Evolutionary conservation across 1,140 invertebrate species (phyloP).

Genomic region (Bathynomus jamesi): DNA sequence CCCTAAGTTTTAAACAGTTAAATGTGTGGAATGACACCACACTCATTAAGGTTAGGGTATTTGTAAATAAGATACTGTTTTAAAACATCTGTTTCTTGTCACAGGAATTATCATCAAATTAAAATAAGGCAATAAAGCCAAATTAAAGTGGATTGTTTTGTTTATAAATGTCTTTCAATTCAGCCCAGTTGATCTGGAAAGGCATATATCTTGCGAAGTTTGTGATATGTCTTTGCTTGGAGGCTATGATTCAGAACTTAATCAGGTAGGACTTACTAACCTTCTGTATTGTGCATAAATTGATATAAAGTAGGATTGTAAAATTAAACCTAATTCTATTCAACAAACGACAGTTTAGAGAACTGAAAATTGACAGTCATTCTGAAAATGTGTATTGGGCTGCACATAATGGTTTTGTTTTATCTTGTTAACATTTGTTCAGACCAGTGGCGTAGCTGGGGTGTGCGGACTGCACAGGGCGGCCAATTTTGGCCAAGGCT

Average conservation of each 20-base stretch:
- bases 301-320: background rate
- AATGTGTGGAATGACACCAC: too few relatives aligned
- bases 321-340: slow-evolving; percentile 14
- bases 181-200: slow-evolving; percentile 36
- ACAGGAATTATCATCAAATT: too few relatives aligned
- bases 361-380: slow-evolving; percentile 11
- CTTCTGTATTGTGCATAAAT: background rate
- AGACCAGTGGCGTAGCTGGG: background rate
- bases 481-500: too few relatives aligned
- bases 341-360: background rate
- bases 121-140: too few relatives aligned
- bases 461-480: background rate
- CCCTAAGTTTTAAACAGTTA: too few relatives aligned
- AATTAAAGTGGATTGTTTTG: too few relatives aligned
- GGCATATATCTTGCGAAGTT: slow-evolving; percentile 86
- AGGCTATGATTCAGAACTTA: slow-evolving; percentile 80
- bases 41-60: too few relatives aligned
- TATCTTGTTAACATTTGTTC: background rate
- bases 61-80: too few relatives aligned
- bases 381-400: slow-evolving; percentile 5
- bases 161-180: too few relatives aligned
- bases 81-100: too few relatives aligned
- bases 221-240: slow-evolving; percentile 75
- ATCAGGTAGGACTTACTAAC: slow-evolving; percentile 56
- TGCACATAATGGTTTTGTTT: background rate